Conservation (phyloP, 2,797 vertebrate species). For the Tarsius wallacei region DNA sequence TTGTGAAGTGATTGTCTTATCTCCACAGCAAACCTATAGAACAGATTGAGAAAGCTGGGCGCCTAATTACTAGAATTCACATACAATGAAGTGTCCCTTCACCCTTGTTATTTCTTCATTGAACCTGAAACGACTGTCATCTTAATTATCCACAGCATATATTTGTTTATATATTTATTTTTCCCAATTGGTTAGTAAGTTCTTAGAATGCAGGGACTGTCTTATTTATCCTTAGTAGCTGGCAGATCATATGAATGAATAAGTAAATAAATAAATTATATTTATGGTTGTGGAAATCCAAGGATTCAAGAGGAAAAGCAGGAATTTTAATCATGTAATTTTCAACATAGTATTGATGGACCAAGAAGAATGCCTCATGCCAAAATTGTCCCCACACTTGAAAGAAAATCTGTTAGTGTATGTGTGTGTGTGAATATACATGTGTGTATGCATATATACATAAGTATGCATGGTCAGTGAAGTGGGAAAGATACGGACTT, state of each 20-base stretch:
- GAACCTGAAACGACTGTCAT: slow-evolving; percentile 24
- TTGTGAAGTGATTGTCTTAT: slow-evolving; percentile 16
- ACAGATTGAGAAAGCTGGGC: background rate
- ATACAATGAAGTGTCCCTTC: background rate
- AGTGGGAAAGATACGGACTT: background rate
- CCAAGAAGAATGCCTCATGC: background rate
- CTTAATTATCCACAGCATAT: background rate
- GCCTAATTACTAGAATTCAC: background rate
- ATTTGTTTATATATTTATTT: slow-evolving; percentile 35
- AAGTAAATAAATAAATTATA: background rate
- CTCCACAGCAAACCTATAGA: background rate
- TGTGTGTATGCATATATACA: background rate
- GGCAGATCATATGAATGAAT: background rate
- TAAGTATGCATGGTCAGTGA: background rate
- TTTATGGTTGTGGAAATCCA: slow-evolving; percentile 25
- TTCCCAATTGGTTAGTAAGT: background rate
- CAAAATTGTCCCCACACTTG: background rate
- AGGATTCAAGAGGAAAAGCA: background rate
- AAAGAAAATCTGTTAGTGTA: background rate
- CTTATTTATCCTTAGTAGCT: background rate
- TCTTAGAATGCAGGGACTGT: background rate
- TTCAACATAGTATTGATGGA: background rate
- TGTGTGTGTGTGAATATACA: background rate
- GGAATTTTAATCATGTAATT: background rate
- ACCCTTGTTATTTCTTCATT: slow-evolving; percentile 14